A percentile compares a stretch with the other conserved stretches of the same genome.
Conservation (phyloP, 2,797 vertebrate species). For the Protosalanx chinensis region DNA sequence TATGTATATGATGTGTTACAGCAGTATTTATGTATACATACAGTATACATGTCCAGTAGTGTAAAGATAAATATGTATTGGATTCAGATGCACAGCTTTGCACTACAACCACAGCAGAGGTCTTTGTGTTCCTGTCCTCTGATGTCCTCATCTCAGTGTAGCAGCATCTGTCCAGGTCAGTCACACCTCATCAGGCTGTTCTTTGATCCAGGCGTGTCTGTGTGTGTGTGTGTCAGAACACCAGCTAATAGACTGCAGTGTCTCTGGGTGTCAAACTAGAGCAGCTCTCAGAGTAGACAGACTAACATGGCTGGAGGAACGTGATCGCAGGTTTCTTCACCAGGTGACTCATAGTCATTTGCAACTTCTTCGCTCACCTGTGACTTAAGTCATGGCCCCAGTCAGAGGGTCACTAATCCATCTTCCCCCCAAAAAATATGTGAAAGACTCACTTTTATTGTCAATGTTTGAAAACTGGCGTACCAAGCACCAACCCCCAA, state of each 20-base stretch:
- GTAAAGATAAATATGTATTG: not conserved
- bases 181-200: too few relatives aligned
- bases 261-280: not conserved
- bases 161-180: not conserved
- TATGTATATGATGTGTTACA: conserved; percentile 34
- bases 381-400: too few relatives aligned
- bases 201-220: not conserved
- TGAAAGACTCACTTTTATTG: too few relatives aligned
- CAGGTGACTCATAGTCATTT: too few relatives aligned
- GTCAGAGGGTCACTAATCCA: too few relatives aligned
- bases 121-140: not conserved
- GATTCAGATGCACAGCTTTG: not conserved
- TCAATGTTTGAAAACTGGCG: too few relatives aligned
- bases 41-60: not conserved
- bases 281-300: not conserved
- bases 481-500: not conserved
- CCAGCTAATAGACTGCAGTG: too few relatives aligned
- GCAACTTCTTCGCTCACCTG: too few relatives aligned
- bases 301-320: too few relatives aligned
- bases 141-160: not conserved
- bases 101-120: not conserved
- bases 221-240: too few relatives aligned
- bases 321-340: too few relatives aligned
- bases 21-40: conserved; percentile 14
- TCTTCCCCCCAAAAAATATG: too few relatives aligned